A percentile compares a stretch with the other conserved stretches of the same genome.
Conservation (phyloP, 2,888 invertebrate species). For the Bursaphelenchus okinawaensis region DNA sequence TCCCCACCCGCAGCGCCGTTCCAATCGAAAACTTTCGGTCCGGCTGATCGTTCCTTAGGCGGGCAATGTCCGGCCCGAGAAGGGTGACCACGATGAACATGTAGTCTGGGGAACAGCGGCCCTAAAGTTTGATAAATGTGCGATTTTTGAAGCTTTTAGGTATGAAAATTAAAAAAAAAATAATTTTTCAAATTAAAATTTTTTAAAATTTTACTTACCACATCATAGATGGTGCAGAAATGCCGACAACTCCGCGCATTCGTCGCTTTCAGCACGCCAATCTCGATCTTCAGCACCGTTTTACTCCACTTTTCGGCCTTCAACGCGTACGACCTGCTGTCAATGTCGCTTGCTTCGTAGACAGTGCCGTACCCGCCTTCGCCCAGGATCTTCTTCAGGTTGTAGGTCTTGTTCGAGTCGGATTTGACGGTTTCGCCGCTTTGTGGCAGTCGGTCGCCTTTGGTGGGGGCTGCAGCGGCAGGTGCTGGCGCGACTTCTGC, state of each 20-base stretch:
- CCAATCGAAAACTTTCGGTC: constrained; percentile 33
- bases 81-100: constrained; percentile 40
- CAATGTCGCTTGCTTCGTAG: constrained; percentile 13
- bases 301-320: constrained; percentile 46
- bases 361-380: constrained; percentile 25
- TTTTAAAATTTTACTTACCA: constrained; percentile 16
- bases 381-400: constrained; percentile 12
- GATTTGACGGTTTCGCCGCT: constrained; percentile 6
- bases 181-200: neutral
- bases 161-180: no score
- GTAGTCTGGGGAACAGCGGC: constrained; percentile 25
- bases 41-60: constrained; percentile 29
- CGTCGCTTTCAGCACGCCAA: constrained; percentile 29
- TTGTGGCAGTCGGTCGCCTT: constrained; percentile 18
- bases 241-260: constrained; percentile 23
- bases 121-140: neutral
- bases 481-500: neutral
- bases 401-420: constrained; percentile 16
- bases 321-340: constrained; percentile 29
- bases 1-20: constrained; percentile 36
- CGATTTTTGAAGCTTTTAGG: no score
- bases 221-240: constrained; percentile 31
- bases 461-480: neutral
- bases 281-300: constrained; percentile 26
- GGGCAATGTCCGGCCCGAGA: constrained; percentile 36